Conservation (phyloP, 2,797 vertebrate species). For the Rhadinocentrus ornatus region DNA sequence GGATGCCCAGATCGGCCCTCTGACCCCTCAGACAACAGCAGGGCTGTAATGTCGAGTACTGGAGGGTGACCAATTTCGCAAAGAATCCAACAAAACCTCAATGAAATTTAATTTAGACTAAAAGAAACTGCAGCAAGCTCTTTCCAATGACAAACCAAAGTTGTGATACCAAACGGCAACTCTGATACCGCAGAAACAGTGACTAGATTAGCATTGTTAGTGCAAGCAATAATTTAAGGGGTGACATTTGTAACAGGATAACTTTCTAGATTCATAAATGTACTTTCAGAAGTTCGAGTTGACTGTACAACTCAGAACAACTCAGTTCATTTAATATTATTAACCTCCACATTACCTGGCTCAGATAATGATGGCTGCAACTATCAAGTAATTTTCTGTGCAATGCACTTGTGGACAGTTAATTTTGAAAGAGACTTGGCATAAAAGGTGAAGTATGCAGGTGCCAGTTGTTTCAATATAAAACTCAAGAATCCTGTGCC, state of each 20-base stretch:
- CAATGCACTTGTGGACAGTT: constrained; percentile 34
- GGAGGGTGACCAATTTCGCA: constrained; percentile 12
- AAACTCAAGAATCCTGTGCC: constrained; percentile 8
- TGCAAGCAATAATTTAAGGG: constrained; percentile 25
- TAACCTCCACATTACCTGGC: constrained; percentile 12
- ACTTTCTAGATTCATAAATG: constrained; percentile 42
- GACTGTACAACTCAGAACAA: constrained; percentile 20
- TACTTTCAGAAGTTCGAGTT: constrained; percentile 37
- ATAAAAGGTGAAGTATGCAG: constrained; percentile 18
- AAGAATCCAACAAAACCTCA: neutral
- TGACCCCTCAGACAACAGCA: constrained; percentile 61
- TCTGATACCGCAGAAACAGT: constrained; percentile 48
- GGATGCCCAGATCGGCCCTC: constrained; percentile 57
- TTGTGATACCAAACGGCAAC: constrained; percentile 40
- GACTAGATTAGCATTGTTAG: constrained; percentile 74
- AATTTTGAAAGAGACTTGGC: constrained; percentile 41
- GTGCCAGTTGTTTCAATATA: neutral
- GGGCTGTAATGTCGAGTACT: constrained; percentile 9
- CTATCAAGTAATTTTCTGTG: constrained; percentile 31
- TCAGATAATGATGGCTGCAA: constrained; percentile 3
- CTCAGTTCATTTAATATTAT: neutral
- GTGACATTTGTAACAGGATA: constrained; percentile 49
- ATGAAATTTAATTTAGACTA: constrained; percentile 13
- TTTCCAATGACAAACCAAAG: constrained; percentile 9
- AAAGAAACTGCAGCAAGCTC: constrained; percentile 27